phyloP scores from a whole-genome alignment of 2,797 vertebrate genomes.

The Ataeniobius toweri region DNA sequence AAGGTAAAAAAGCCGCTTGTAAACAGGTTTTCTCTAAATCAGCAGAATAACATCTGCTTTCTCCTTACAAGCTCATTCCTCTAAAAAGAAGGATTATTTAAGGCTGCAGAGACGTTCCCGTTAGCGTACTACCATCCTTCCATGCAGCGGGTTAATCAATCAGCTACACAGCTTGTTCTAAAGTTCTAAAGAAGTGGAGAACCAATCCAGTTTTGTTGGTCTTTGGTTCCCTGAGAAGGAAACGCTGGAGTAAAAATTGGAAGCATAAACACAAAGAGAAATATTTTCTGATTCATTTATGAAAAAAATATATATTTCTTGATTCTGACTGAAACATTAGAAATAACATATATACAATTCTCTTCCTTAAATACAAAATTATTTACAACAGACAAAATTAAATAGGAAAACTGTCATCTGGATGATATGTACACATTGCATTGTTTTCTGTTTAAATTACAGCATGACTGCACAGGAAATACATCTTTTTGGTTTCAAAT shows the following conservation, averaged over 20 bases:
- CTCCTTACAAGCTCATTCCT: too few species aligned
- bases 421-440: slow-evolving; percentile 80
- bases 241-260: neutral
- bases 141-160: too few species aligned
- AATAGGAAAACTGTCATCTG: slow-evolving; percentile 74
- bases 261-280: slow-evolving; percentile 11
- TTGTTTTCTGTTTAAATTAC: slow-evolving; percentile 78
- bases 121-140: too few species aligned
- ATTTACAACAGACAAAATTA: slow-evolving; percentile 79
- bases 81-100: too few species aligned
- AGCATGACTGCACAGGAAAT: slow-evolving; percentile 51
- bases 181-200: too few species aligned
- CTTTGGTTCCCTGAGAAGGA: neutral
- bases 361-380: slow-evolving; percentile 83
- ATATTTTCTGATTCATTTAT: slow-evolving; percentile 78
- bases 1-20: too few species aligned
- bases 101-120: too few species aligned
- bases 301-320: slow-evolving; percentile 83
- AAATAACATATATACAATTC: slow-evolving; percentile 82
- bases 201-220: too few species aligned
- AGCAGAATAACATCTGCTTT: too few species aligned
- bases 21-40: too few species aligned
- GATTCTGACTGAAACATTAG: slow-evolving; percentile 69
- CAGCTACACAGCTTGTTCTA: too few species aligned
- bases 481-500: slow-evolving; percentile 77